A percentile compares a stretch with the other conserved stretches of the same genome.
phyloP scores from a whole-genome alignment of 2,797 vertebrate species.

The Salarias fasciatus region DNA sequence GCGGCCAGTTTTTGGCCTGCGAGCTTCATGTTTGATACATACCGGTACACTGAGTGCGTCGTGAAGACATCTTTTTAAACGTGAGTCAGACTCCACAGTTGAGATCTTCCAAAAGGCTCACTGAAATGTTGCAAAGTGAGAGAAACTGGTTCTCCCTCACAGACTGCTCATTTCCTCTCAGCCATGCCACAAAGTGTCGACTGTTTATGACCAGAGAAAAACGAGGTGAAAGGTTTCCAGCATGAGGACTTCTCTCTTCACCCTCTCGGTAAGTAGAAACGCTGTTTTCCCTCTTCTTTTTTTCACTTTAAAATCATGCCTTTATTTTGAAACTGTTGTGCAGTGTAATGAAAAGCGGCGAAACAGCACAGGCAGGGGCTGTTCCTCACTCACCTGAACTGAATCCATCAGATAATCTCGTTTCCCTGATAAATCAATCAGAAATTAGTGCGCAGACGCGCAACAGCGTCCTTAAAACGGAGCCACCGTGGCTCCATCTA shows the following conservation, averaged over 20 bases:
- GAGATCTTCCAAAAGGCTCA: neutral
- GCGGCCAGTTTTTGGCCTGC: no score
- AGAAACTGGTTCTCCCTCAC: slow-evolving; percentile 8
- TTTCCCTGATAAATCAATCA: slow-evolving; percentile 43
- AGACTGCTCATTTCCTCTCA: slow-evolving; percentile 54
- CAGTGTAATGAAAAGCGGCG: neutral
- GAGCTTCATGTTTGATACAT: no score
- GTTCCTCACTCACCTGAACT: neutral
- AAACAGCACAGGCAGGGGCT: neutral
- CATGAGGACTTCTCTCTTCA: slow-evolving; percentile 20
- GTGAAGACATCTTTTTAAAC: no score
- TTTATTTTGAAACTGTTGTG: neutral
- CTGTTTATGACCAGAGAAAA: slow-evolving; percentile 47
- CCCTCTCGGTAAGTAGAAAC: slow-evolving; percentile 28
- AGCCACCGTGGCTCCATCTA: slow-evolving; percentile 9
- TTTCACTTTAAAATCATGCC: neutral
- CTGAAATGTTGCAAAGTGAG: slow-evolving; percentile 51
- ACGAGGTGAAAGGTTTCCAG: slow-evolving; percentile 56
- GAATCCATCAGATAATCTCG: slow-evolving; percentile 46
- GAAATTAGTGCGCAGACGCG: slow-evolving; percentile 15
- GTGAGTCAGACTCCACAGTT: neutral
- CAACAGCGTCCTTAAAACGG: slow-evolving; percentile 10
- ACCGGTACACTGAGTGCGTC: no score
- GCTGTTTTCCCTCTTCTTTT: neutral
- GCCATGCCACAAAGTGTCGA: slow-evolving; percentile 35